Evolutionary conservation across 2,797 vertebrate genomes (phyloP).

Genomic region (Dendrocincla fuliginosa): DNA sequence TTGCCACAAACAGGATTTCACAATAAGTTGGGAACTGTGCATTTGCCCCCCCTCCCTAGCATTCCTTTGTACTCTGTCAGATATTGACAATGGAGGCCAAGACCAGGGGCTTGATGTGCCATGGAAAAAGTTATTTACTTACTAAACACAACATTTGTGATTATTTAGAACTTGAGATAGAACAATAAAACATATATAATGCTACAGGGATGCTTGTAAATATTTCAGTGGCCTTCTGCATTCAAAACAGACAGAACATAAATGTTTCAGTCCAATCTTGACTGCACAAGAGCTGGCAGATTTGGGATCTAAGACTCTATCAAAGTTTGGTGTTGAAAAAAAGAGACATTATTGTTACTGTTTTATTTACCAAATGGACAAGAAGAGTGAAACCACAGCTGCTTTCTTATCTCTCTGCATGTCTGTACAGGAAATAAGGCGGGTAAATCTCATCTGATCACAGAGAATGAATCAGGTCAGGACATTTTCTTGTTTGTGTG

Average conservation of each 20-base stretch:
- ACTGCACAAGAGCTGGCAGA: not conserved
- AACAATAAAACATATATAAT: not conserved
- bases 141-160: not conserved
- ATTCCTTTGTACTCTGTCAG: not conserved
- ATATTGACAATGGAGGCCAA: not conserved
- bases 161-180: not conserved
- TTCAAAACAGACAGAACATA: not conserved
- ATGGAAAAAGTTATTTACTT: not conserved
- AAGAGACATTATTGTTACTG: not conserved
- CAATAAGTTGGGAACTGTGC: not conserved
- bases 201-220: not conserved
- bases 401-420: constrained; percentile 48
- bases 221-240: not conserved
- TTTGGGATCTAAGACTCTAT: not conserved
- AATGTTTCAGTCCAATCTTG: not conserved
- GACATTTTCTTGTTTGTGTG: constrained; percentile 22
- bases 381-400: constrained; percentile 28
- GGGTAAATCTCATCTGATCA: constrained; percentile 35
- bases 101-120: not conserved
- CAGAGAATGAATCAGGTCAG: constrained; percentile 33
- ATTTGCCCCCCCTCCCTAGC: not conserved
- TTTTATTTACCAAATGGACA: constrained; percentile 17
- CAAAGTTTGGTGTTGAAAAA: not conserved
- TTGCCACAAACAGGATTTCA: not conserved
- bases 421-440: constrained; percentile 59